Conservation (phyloP, 2,888 invertebrate species). For the Xestia xanthographa region DNA sequence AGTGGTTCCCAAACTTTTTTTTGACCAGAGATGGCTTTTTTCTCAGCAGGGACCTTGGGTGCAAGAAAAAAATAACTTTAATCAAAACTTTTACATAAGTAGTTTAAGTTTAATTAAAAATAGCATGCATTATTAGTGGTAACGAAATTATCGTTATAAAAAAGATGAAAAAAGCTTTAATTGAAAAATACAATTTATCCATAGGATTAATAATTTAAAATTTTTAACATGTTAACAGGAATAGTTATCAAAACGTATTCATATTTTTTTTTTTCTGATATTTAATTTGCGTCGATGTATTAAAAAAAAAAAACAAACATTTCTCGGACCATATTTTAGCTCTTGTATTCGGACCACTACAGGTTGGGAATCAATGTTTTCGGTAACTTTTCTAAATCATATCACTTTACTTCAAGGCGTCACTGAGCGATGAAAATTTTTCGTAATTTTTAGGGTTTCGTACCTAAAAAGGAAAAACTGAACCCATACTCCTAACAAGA, state of each 20-base stretch:
- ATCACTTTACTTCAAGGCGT: too few species aligned
- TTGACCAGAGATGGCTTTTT: too few species aligned
- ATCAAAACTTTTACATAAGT: too few species aligned
- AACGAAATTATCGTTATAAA: background rate
- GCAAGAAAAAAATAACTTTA: background rate
- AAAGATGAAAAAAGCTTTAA: background rate
- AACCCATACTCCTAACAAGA: too few species aligned
- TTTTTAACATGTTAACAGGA: too few species aligned
- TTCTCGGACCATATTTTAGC: background rate
- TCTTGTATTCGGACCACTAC: background rate
- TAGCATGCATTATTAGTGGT: background rate
- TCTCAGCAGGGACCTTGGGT: background rate
- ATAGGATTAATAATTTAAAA: too few species aligned
- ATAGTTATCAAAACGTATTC: too few species aligned
- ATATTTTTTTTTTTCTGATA: too few species aligned
- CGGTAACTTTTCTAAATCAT: background rate
- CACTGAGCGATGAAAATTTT: background rate
- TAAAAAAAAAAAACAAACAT: too few species aligned
- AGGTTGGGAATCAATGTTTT: background rate
- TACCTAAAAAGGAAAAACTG: too few species aligned
- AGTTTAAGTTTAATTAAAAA: background rate
- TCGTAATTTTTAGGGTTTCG: background rate
- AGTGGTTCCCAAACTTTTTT: background rate
- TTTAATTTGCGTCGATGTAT: background rate
- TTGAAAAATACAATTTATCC: background rate